These are phyloP conservation scores for Drosophila demipolita DNA, from an alignment of 2,888 invertebrate species.

Conservation along the genomic window DNA sequence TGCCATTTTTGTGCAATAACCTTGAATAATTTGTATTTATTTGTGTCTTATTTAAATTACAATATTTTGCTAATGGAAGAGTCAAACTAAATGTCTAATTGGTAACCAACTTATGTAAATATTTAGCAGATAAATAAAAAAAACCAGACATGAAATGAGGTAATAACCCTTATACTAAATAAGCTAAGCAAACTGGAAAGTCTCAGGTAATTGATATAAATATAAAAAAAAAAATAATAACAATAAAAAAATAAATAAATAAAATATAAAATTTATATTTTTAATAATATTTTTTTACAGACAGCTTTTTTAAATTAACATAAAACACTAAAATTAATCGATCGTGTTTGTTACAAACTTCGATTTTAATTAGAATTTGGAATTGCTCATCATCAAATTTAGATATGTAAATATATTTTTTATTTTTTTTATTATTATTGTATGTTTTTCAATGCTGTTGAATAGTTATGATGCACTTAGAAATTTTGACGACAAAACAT, in stretches of 20 bases:
- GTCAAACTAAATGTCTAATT: conserved; percentile 16
- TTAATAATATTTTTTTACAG: conserved; percentile 2
- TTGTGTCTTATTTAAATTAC: conserved; percentile 53
- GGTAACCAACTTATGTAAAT: background rate
- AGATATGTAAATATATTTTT: conserved; percentile 29
- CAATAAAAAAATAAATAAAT: too few relatives aligned
- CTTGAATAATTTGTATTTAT: conserved; percentile 55
- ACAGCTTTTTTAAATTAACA: background rate
- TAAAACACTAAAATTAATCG: background rate
- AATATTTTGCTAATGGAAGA: conserved; percentile 49
- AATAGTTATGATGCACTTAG: conserved; percentile 27
- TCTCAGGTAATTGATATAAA: too few relatives aligned
- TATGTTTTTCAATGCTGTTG: conserved; percentile 8
- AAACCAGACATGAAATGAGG: background rate
- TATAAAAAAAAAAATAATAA: too few relatives aligned
- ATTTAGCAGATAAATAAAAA: background rate
- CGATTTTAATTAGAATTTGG: conserved; percentile 7
- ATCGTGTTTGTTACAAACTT: background rate
- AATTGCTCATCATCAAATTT: conserved; percentile 33
- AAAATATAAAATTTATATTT: background rate
- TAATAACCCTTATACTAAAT: too few relatives aligned
- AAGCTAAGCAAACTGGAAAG: too few relatives aligned
- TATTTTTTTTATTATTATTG: conserved; percentile 5
- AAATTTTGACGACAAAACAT: conserved; percentile 16
- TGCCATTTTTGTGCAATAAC: conserved; percentile 62